Evolutionary conservation across 2,797 vertebrate species (phyloP).

Genomic region (Hippoglossus hippoglossus): DNA sequence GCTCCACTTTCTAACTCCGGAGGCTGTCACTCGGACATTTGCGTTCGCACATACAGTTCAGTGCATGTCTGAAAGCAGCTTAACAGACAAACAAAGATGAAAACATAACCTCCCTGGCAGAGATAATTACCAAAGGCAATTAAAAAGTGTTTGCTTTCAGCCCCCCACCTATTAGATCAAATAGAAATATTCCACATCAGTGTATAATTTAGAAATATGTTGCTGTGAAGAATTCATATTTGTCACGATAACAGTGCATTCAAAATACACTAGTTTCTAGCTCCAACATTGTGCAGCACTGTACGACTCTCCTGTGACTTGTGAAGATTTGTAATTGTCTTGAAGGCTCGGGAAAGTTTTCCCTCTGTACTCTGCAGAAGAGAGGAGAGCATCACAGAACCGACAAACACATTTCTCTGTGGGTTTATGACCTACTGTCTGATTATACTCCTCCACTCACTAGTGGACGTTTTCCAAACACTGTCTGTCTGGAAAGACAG

Average conservation of each 20-base stretch:
- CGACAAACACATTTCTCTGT: slow-evolving; percentile 50
- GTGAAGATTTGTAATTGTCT: slow-evolving; percentile 36
- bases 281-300: slow-evolving; percentile 10
- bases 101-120: no score
- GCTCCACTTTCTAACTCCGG: no score
- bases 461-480: slow-evolving; percentile 66
- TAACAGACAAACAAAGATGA: no score
- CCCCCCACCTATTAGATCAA: background rate
- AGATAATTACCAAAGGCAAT: background rate
- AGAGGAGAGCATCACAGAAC: slow-evolving; percentile 25
- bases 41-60: no score
- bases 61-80: no score
- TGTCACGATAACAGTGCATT: background rate
- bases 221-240: no score
- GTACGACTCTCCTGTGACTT: slow-evolving; percentile 7
- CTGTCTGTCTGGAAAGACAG: slow-evolving; percentile 55
- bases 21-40: no score
- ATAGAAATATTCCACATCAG: no score
- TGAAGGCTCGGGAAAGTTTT: slow-evolving; percentile 44
- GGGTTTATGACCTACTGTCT: slow-evolving; percentile 70
- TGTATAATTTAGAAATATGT: no score
- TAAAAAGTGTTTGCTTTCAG: background rate
- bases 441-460: slow-evolving; percentile 64
- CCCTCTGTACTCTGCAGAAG: slow-evolving; percentile 35
- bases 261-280: background rate